phyloP scores from a whole-genome alignment of 2,113 vertebrate species.

The Monarcha castaneiventris region DNA sequence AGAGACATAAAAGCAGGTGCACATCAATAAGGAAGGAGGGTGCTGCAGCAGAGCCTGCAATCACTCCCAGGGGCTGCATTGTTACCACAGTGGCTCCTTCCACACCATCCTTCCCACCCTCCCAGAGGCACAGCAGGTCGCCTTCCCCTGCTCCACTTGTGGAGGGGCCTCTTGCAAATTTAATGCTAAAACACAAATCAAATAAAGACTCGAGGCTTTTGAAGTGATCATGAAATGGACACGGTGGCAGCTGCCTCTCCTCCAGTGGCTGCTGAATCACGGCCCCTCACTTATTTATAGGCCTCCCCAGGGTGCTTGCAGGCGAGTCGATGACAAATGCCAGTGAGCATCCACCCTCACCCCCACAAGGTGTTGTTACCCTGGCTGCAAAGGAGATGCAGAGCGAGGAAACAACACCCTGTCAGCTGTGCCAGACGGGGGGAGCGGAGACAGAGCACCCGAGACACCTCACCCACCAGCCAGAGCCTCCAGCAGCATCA shows the following conservation, averaged over 20 bases:
- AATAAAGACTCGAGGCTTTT: neutral
- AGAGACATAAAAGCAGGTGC: neutral
- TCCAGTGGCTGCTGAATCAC: conserved; percentile 31
- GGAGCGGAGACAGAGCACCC: neutral
- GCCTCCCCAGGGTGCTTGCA: neutral
- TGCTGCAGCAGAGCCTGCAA: neutral
- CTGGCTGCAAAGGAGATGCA: conserved; percentile 9
- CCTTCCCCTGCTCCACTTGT: neutral
- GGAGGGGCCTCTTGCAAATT: neutral
- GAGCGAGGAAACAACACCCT: neutral
- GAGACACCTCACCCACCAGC: neutral
- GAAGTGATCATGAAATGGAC: neutral
- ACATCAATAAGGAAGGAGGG: neutral
- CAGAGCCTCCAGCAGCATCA: neutral
- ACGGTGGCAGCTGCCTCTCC: neutral
- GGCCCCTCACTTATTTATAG: conserved; percentile 31
- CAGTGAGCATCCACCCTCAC: neutral
- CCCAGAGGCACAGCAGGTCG: neutral
- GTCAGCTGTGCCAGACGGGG: neutral
- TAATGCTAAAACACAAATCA: neutral
- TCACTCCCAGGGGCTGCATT: neutral
- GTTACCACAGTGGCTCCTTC: neutral
- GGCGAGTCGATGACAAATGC: neutral
- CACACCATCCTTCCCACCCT: neutral
- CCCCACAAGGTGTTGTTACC: neutral